Conservation (phyloP, 2,113 vertebrate species). For the Lathamus discolor region DNA sequence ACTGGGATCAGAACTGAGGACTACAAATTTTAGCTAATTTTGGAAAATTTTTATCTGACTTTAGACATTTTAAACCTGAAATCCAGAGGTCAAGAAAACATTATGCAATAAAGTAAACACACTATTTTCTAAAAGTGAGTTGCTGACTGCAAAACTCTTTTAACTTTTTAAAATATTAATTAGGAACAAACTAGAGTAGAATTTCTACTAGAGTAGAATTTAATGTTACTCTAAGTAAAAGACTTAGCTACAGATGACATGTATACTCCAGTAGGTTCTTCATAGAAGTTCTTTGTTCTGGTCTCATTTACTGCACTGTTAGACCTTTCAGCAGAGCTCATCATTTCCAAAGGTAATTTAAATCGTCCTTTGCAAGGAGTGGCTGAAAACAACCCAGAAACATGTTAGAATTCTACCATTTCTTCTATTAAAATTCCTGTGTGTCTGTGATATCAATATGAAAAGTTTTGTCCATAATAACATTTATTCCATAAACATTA, state of each 20-base stretch:
- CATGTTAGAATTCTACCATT: neutral
- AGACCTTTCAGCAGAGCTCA: slow-evolving; percentile 64
- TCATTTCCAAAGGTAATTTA: slow-evolving; percentile 81
- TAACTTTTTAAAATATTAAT: neutral
- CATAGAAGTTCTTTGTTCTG: neutral
- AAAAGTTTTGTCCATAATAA: neutral
- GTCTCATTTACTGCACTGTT: neutral
- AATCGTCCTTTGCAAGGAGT: slow-evolving; percentile 65
- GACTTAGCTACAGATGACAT: slow-evolving; percentile 7
- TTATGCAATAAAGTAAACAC: neutral
- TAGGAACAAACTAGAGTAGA: neutral
- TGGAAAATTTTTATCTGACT: neutral
- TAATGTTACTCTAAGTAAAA: neutral
- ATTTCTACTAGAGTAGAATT: neutral
- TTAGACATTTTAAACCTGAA: neutral
- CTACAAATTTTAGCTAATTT: neutral
- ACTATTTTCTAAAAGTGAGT: neutral
- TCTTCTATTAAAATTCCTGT: neutral
- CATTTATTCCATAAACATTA: neutral
- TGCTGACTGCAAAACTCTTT: neutral
- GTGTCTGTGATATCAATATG: neutral
- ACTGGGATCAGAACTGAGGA: neutral
- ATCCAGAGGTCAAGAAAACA: neutral
- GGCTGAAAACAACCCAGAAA: slow-evolving; percentile 59
- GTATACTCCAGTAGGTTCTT: neutral